Evolutionary conservation across 2,888 invertebrate species (phyloP), one percentile per base, ranked within the genome.

Genomic region (Smittia aterrima): DNA sequence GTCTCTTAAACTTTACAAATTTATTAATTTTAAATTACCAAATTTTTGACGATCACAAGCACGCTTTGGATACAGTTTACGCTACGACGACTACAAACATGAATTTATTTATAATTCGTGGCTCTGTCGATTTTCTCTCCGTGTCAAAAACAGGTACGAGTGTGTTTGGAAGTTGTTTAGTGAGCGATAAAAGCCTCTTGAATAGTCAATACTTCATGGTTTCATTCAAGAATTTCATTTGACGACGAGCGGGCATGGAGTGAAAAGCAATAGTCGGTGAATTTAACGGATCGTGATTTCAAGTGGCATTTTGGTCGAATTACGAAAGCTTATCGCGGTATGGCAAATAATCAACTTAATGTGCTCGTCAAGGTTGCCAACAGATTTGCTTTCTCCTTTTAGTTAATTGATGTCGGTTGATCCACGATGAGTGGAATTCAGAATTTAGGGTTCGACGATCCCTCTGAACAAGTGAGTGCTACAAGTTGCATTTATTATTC

Each of bases 351-450:
- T 32, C 9, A 9, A 9, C 32, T 32, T 9, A 6, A 32, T n/a
- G n/a, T n/a, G n/a, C n/a, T n/a, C n/a, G n/a, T 9, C 32, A 32
- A 32, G 32, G 32, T 32, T 9, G 32, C 32, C n/a, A n/a, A n/a
- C n/a, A n/a, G n/a, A n/a, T n/a, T n/a, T 32, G 32, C 32, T 3
- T 3, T 32, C 32, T 3, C 32, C 3, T 32, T 9, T 3, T 32
- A 3, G 32, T 32, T 32, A 32, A 32, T 32, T 9, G n/a, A n/a
- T n/a, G n/a, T n/a, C n/a, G n/a, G n/a, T n/a, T n/a, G n/a, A n/a
- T n/a, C n/a, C n/a, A n/a, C n/a, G n/a, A 74, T 74, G 74, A 74
- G 27, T 66, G 74, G 74, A 24, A n/a, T 66, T 24, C 66, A 66
- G 25, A 74, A 74, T 47, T n/a, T 41, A 1, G 74, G 40, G 4